Evolutionary conservation across 1,140 invertebrate species (phyloP).

Genomic region (Aphaenogaster rudis): DNA sequence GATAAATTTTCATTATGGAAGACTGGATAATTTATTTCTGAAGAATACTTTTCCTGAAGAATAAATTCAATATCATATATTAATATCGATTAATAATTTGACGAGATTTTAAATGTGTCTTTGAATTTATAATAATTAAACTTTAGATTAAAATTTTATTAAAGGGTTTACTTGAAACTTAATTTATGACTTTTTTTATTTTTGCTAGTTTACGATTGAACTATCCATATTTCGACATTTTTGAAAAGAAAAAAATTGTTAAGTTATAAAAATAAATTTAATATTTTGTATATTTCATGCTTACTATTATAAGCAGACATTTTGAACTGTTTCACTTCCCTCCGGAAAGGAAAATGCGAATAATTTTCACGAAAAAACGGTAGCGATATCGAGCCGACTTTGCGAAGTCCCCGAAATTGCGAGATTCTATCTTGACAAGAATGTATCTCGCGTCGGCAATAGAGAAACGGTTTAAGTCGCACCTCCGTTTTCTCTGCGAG

Average conservation of each 20-base stretch:
- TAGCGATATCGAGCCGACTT: slow-evolving; percentile 53
- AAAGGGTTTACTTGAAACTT: not conserved
- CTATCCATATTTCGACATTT: not conserved
- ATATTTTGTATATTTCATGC: not conserved
- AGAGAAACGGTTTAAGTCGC: slow-evolving; percentile 60
- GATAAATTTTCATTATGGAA: not conserved
- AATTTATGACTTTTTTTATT: not conserved
- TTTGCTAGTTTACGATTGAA: not conserved
- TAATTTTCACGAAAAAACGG: slow-evolving; percentile 48
- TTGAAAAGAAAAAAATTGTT: not conserved
- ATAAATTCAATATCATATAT: not conserved
- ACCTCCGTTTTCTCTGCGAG: slow-evolving; percentile 15
- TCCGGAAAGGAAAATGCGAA: slow-evolving; percentile 37
- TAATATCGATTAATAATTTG: not conserved
- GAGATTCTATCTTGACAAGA: slow-evolving; percentile 68
- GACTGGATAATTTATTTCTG: not conserved
- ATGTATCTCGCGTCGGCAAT: slow-evolving; percentile 62
- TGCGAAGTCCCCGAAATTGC: slow-evolving; percentile 60
- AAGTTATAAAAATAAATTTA: not conserved
- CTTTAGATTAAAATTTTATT: not conserved
- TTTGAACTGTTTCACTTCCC: not conserved
- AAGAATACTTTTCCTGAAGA: not conserved
- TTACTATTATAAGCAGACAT: not conserved
- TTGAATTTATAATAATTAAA: not conserved
- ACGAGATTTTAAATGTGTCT: not conserved